Evolutionary conservation across 2,113 vertebrate species (phyloP).

Genomic region (Aleadryas rufinucha): DNA sequence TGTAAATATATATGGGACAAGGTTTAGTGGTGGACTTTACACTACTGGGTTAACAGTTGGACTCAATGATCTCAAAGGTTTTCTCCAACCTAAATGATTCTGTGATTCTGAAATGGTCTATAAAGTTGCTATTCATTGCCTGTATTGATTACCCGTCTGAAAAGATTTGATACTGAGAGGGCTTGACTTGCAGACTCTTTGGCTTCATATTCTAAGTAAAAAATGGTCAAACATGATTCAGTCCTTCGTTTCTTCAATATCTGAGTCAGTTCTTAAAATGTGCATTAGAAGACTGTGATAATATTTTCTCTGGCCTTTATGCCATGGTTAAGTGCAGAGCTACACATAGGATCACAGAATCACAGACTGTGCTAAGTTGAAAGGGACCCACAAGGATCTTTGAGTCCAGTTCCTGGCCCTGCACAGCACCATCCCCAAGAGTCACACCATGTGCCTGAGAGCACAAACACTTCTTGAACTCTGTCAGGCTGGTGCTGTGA

Average conservation of each 20-base stretch:
- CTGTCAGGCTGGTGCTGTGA: neutral
- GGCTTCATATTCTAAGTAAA: neutral
- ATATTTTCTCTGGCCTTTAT: neutral
- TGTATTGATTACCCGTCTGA: neutral
- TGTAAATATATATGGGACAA: neutral
- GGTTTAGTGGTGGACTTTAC: neutral
- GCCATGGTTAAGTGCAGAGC: neutral
- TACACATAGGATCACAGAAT: neutral
- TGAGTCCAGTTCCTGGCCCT: accelerated
- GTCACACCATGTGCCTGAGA: neutral
- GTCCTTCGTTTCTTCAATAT: neutral
- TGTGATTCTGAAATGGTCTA: neutral
- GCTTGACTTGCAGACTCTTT: neutral
- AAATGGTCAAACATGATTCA: neutral
- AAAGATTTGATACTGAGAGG: neutral
- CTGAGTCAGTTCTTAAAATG: neutral
- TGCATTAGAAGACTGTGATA: neutral
- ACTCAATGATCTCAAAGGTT: neutral
- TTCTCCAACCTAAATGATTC: neutral
- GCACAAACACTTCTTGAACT: neutral
- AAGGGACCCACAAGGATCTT: neutral
- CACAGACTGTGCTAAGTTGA: too few relatives aligned
- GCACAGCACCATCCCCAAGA: neutral
- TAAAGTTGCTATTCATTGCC: neutral
- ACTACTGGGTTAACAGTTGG: neutral